These are phyloP conservation scores for Poeciliopsis infans DNA, from an alignment of 2,797 vertebrate species.

Conservation along the genomic window DNA sequence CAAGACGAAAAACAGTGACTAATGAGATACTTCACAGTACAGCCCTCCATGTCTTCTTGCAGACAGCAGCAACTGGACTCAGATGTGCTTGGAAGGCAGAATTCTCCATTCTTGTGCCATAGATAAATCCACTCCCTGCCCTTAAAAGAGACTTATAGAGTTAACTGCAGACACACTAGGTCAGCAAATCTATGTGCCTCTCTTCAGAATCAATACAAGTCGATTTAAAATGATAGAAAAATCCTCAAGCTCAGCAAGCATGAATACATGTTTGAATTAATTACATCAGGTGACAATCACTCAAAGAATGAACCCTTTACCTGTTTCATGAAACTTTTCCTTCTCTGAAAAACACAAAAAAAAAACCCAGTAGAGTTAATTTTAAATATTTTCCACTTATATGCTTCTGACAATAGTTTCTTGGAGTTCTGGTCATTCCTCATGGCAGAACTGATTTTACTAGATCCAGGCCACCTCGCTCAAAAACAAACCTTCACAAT, in stretches of 20 bases:
- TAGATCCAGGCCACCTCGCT: not conserved
- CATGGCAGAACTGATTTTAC: not conserved
- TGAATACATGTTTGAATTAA: constrained; percentile 55
- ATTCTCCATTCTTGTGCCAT: constrained; percentile 34
- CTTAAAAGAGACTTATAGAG: constrained; percentile 61
- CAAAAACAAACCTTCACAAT: not conserved
- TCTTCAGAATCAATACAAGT: constrained; percentile 71
- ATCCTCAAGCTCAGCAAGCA: constrained; percentile 47
- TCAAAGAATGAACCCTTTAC: constrained; percentile 15
- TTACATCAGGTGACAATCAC: constrained; percentile 48
- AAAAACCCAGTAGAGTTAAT: too few relatives aligned
- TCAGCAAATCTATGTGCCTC: constrained; percentile 64
- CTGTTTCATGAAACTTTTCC: constrained; percentile 26
- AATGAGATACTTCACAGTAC: not conserved
- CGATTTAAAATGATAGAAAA: constrained; percentile 69
- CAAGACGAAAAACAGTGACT: constrained; percentile 3
- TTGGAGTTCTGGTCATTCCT: not conserved
- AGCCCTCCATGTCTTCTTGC: constrained; percentile 17
- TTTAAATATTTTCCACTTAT: not conserved
- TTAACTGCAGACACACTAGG: constrained; percentile 68
- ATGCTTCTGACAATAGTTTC: not conserved
- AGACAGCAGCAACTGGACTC: constrained; percentile 31
- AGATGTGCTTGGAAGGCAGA: constrained; percentile 56
- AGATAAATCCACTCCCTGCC: constrained; percentile 57
- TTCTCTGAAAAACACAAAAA: constrained; percentile 7